A percentile compares a stretch with the other conserved stretches of the same genome.
phyloP scores from a whole-genome alignment of 2,113 vertebrate genomes.

The Cebidichthys violaceus region DNA sequence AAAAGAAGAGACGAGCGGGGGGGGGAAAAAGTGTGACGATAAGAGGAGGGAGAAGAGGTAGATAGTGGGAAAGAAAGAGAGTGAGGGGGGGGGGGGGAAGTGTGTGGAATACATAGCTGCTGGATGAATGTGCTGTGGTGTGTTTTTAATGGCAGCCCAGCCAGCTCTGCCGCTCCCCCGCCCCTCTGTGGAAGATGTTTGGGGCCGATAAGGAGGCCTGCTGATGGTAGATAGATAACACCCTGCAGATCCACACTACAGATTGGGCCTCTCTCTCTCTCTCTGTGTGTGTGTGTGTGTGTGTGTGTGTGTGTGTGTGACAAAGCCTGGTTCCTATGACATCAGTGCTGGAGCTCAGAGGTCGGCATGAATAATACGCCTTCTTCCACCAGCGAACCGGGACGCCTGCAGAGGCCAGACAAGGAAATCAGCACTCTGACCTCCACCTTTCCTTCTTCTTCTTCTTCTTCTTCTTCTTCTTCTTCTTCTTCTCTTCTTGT shows the following conservation, averaged over 20 bases:
- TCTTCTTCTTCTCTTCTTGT: no score
- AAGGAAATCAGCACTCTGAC: slow-evolving; percentile 63
- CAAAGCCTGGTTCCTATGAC: slow-evolving; percentile 63
- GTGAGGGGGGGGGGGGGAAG: slow-evolving; percentile 63
- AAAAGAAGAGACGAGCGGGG: slow-evolving; percentile 55
- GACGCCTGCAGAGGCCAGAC: slow-evolving; percentile 64
- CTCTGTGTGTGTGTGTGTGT: slow-evolving; percentile 35
- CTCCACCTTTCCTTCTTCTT: slow-evolving; percentile 28
- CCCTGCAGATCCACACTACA: slow-evolving; percentile 72
- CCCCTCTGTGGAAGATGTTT: slow-evolving; percentile 77
- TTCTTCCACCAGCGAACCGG: slow-evolving; percentile 67
- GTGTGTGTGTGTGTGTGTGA: not conserved
- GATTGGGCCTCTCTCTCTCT: slow-evolving; percentile 54
- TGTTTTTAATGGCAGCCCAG: slow-evolving; percentile 75
- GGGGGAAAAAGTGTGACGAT: slow-evolving; percentile 28
- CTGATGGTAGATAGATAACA: slow-evolving; percentile 83
- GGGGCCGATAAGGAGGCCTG: slow-evolving; percentile 79
- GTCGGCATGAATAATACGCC: slow-evolving; percentile 77
- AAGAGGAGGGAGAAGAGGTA: slow-evolving; percentile 47
- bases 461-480: not conserved
- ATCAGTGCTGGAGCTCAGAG: slow-evolving; percentile 74
- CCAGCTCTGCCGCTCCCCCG: slow-evolving; percentile 50
- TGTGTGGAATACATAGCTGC: slow-evolving; percentile 66
- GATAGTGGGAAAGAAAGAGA: slow-evolving; percentile 35
- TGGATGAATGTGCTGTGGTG: slow-evolving; percentile 79